Percentiles rank a stretch among this genome's conserved stretches.
Conservation (phyloP, 1,140 invertebrate genomes). For the Melanaphis sacchari region DNA sequence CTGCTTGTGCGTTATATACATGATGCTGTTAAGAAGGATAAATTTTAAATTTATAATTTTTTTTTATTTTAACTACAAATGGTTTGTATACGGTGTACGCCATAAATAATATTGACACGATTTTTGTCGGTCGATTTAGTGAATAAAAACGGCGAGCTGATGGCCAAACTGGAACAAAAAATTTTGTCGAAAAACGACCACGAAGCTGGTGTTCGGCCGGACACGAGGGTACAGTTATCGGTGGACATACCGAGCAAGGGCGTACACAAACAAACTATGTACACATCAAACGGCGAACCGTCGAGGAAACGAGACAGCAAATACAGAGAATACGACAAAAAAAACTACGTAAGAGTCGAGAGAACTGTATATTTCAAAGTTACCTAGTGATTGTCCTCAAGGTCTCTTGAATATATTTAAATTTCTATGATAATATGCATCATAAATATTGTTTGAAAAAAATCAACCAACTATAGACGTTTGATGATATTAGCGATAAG, state of each 20-base stretch:
- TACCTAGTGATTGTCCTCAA: not conserved
- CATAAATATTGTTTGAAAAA: not conserved
- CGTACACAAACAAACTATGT: slow-evolving; percentile 57
- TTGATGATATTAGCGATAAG: not conserved
- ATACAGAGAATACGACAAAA: slow-evolving; percentile 35
- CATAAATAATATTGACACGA: not conserved
- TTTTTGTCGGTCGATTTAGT: slow-evolving; percentile 51
- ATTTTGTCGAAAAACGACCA: slow-evolving; percentile 52
- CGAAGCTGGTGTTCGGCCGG: not conserved
- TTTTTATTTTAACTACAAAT: not conserved
- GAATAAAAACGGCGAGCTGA: slow-evolving; percentile 59
- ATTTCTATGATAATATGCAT: not conserved
- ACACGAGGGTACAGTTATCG: slow-evolving; percentile 56
- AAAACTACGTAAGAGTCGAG: slow-evolving; percentile 2
- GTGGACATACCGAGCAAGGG: slow-evolving; percentile 58
- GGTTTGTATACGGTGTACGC: not conserved
- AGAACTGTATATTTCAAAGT: not conserved
- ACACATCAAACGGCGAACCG: not conserved
- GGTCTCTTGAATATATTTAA: not conserved
- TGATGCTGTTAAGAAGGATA: not conserved
- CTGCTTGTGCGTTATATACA: not conserved
- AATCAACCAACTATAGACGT: not conserved
- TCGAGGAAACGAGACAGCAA: not conserved
- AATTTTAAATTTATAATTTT: not conserved
- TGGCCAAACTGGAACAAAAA: slow-evolving; percentile 57